These are phyloP conservation scores for Erynnis tages DNA, from an alignment of 2,888 invertebrate species.

Conservation along the genomic window DNA sequence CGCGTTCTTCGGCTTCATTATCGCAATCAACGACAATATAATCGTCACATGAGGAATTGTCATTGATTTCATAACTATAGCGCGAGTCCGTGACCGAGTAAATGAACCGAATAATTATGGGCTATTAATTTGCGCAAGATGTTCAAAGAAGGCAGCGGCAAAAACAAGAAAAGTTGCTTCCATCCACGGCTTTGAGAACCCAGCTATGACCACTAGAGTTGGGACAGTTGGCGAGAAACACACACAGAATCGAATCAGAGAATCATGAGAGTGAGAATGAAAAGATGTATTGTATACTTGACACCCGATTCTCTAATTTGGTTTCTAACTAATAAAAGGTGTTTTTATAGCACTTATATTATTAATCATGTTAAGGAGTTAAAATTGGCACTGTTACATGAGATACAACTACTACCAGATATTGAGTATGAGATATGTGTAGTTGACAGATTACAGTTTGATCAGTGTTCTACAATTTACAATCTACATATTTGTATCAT, in stretches of 20 bases:
- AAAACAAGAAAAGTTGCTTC: constrained; percentile 18
- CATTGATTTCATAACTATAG: constrained; percentile 25
- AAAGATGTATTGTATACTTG: no score
- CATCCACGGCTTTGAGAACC: constrained; percentile 9
- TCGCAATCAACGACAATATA: constrained; percentile 11
- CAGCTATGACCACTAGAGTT: constrained; percentile 18
- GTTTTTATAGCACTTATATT: no score
- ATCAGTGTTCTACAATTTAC: no score
- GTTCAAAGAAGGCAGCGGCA: constrained; percentile 21
- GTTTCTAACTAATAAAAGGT: no score
- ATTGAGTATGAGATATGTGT: no score
- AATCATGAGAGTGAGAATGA: no score
- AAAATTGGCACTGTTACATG: no score
- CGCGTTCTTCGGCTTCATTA: constrained; percentile 12
- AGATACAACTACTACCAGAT: no score
- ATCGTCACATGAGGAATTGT: constrained; percentile 19
- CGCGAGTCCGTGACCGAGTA: constrained; percentile 14
- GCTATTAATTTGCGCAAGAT: constrained; percentile 27
- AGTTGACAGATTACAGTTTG: no score
- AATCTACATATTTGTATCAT: no score
- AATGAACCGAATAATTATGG: constrained; percentile 24
- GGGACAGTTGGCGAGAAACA: background rate
- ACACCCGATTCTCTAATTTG: no score
- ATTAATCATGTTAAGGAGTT: no score
- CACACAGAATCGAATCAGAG: background rate